phyloP scores from a whole-genome alignment of 2,888 invertebrate species.

The Hetaerina titia region DNA sequence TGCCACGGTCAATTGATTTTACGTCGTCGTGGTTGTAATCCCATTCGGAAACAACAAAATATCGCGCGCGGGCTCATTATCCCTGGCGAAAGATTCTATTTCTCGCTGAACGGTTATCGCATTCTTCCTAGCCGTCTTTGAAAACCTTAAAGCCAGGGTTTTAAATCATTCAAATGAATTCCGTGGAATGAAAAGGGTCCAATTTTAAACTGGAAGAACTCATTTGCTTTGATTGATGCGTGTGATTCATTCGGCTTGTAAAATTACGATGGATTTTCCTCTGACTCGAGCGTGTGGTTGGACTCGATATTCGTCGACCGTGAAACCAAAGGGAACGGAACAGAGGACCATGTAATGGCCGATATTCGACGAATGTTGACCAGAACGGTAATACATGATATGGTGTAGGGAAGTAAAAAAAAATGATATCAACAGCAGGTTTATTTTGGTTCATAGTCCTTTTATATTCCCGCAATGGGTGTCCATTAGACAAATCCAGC shows the following conservation, averaged over 20 bases:
- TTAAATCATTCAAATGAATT: background rate
- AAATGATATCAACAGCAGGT: no score
- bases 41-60: background rate
- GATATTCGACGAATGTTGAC: no score
- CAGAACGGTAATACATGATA: no score
- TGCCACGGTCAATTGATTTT: background rate
- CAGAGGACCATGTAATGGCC: no score
- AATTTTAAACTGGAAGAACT: background rate
- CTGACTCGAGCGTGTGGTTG: no score
- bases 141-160: background rate
- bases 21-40: background rate
- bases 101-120: background rate
- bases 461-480: no score
- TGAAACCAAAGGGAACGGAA: no score
- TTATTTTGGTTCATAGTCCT: no score
- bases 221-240: background rate
- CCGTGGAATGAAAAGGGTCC: background rate
- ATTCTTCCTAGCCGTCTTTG: background rate
- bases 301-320: no score
- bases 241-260: background rate
- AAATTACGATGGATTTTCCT: no score
- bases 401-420: no score
- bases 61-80: background rate
- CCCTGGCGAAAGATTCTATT: background rate
- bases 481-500: no score